Evolutionary conservation across 2,888 invertebrate species (phyloP).

Genomic region (Dolichomitus sp.): DNA sequence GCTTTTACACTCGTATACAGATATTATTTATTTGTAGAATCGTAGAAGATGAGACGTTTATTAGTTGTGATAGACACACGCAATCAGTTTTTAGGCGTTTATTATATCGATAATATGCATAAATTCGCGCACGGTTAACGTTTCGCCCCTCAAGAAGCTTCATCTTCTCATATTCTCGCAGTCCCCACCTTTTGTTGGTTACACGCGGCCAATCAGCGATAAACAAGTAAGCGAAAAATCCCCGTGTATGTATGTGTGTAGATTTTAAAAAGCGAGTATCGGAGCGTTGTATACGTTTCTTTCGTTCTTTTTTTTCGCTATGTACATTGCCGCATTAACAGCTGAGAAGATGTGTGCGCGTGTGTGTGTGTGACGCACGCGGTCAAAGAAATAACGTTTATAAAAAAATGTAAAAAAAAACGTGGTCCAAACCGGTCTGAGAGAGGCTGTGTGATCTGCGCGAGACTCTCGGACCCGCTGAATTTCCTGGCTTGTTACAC

Average conservation of each 20-base stretch:
- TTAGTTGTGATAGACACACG: slow-evolving; percentile 48
- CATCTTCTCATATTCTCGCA: slow-evolving; percentile 3
- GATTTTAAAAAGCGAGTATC: slow-evolving; percentile 63
- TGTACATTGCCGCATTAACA: slow-evolving; percentile 46
- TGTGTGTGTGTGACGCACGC: slow-evolving; percentile 14
- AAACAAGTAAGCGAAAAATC: slow-evolving; percentile 28
- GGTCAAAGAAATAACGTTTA: slow-evolving; percentile 5
- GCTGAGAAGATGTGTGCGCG: slow-evolving; percentile 11
- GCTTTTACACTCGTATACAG: slow-evolving; percentile 40
- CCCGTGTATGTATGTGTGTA: slow-evolving; percentile 19
- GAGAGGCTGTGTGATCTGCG: slow-evolving; percentile 17
- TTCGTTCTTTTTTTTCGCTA: slow-evolving; percentile 31
- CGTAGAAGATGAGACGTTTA: slow-evolving; percentile 15
- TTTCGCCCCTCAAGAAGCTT: not conserved
- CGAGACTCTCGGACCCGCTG: slow-evolving; percentile 16
- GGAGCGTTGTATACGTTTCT: slow-evolving; percentile 50
- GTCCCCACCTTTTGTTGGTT: not conserved
- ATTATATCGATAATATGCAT: slow-evolving; percentile 41
- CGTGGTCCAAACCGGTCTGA: slow-evolving; percentile 33
- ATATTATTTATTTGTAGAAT: slow-evolving; percentile 68
- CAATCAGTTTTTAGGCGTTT: slow-evolving; percentile 38
- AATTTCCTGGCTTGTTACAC: slow-evolving; percentile 32
- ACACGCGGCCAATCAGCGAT: slow-evolving; percentile 13
- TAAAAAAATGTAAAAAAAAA: slow-evolving; percentile 5
- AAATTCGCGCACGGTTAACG: slow-evolving; percentile 34